These are phyloP conservation scores for Cyphomyrmex costatus DNA, from an alignment of 1,140 invertebrate species.

Conservation along the genomic window DNA sequence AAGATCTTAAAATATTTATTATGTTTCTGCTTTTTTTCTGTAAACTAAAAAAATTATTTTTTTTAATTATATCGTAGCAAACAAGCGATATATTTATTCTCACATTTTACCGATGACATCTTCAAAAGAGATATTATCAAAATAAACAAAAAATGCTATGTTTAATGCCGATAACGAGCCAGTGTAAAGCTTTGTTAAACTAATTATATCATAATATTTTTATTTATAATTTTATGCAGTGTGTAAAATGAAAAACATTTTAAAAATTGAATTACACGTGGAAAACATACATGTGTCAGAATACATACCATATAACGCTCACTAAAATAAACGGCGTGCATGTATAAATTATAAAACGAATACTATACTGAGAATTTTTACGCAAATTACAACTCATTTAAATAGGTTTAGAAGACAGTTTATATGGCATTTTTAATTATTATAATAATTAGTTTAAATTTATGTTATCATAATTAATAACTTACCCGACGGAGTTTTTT, in stretches of 20 bases:
- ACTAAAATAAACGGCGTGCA: not conserved
- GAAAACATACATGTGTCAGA: not conserved
- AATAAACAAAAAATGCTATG: not conserved
- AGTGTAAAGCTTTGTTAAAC: not conserved
- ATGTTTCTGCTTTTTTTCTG: too few relatives aligned
- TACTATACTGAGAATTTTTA: not conserved
- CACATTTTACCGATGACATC: not conserved
- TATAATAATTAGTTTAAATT: too few relatives aligned
- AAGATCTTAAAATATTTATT: too few relatives aligned
- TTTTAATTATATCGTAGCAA: too few relatives aligned
- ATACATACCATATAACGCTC: not conserved
- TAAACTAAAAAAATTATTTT: too few relatives aligned
- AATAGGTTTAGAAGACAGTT: not conserved
- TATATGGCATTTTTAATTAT: not conserved
- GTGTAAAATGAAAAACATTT: not conserved
- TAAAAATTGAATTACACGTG: not conserved
- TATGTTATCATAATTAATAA: conserved; percentile 12
- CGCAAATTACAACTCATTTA: not conserved
- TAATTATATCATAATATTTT: not conserved
- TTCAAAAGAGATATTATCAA: not conserved
- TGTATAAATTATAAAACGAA: conserved; percentile 1
- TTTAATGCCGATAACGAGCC: not conserved
- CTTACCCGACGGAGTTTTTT: conserved; percentile 85
- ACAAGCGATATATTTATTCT: not conserved
- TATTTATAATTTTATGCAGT: not conserved